Percentiles rank a stretch among this genome's conserved stretches.
Conservation (phyloP, 2,113 vertebrate species). For the Daboia siamensis region DNA sequence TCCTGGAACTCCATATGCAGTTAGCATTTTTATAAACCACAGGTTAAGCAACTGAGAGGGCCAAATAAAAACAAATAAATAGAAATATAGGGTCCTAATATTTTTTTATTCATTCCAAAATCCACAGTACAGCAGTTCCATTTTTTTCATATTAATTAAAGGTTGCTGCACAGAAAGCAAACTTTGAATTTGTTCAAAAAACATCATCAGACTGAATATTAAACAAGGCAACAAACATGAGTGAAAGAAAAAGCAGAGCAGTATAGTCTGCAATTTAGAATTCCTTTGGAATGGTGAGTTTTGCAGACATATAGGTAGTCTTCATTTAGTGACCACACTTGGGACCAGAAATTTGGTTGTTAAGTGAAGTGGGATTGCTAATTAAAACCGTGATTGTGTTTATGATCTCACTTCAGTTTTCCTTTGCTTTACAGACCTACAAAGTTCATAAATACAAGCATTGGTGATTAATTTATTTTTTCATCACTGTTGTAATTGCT, state of each 20-base stretch:
- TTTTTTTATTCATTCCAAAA: background rate
- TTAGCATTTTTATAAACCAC: constrained; percentile 6
- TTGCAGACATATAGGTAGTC: background rate
- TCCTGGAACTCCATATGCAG: background rate
- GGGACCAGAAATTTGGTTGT: background rate
- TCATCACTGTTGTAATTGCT: background rate
- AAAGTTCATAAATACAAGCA: background rate
- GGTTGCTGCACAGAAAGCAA: background rate
- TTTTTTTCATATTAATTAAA: background rate
- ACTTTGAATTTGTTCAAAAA: background rate
- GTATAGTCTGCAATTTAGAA: background rate
- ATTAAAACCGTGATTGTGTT: background rate
- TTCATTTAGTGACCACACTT: background rate
- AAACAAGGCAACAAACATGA: background rate
- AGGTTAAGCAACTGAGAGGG: background rate
- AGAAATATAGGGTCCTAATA: background rate
- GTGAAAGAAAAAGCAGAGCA: background rate
- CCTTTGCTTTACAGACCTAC: background rate
- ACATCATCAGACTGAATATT: background rate
- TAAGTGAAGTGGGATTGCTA: background rate
- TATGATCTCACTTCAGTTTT: background rate
- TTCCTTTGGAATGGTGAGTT: background rate
- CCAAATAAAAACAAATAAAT: background rate
- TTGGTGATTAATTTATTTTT: background rate
- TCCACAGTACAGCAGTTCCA: background rate